Conservation (phyloP, 2,797 vertebrate species). For the Gouania willdenowi region DNA sequence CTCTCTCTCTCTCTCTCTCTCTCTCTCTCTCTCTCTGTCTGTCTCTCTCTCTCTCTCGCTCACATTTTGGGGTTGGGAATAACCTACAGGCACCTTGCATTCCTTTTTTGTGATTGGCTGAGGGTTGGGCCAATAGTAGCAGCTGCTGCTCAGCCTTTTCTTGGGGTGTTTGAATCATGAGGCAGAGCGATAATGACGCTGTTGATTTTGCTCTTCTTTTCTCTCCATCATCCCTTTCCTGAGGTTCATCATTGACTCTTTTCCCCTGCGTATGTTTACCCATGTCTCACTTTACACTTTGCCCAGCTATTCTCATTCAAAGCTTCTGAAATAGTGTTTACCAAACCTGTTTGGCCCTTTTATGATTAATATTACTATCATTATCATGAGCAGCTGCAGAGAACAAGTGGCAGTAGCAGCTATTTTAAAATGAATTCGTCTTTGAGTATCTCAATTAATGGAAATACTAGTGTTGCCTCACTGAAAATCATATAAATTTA, state of each 20-base stretch:
- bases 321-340: constrained; percentile 17
- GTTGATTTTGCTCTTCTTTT: constrained; percentile 42
- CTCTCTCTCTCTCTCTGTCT: constrained; percentile 36
- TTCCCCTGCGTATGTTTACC: neutral
- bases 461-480: no score
- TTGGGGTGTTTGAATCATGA: constrained; percentile 58
- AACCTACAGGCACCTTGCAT: constrained; percentile 77
- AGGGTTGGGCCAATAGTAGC: constrained; percentile 52
- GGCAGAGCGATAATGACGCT: constrained; percentile 61
- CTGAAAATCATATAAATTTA: no score
- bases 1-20: constrained; percentile 22
- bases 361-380: no score
- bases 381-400: no score
- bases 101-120: constrained; percentile 54
- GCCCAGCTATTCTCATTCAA: constrained; percentile 2
- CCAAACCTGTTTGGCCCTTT: no score
- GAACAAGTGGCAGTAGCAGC: no score
- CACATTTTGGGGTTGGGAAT: constrained; percentile 72
- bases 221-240: constrained; percentile 30
- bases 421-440: no score
- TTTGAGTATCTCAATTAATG: no score
- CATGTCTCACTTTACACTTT: constrained; percentile 9
- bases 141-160: constrained; percentile 45
- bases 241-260: constrained; percentile 24
- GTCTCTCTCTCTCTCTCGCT: constrained; percentile 19